phyloP scores from a whole-genome alignment of 2,888 invertebrate genomes.

The Cheilosia soror region DNA sequence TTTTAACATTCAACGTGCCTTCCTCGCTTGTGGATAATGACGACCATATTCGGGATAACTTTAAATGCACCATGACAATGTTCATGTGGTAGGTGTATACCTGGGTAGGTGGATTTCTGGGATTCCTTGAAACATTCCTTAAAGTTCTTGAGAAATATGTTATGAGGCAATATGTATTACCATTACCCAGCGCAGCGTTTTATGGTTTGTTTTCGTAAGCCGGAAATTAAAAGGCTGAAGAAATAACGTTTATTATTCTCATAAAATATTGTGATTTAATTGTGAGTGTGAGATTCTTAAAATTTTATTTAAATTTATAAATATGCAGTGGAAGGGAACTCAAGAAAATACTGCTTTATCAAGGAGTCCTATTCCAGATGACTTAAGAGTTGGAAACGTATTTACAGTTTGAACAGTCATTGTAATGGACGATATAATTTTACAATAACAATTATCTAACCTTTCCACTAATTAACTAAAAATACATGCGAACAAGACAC shows the following conservation, averaged over 20 bases:
- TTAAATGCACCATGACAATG: conserved; percentile 16
- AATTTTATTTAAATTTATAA: no score
- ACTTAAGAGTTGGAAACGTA: no score
- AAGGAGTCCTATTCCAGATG: no score
- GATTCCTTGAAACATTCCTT: conserved; percentile 19
- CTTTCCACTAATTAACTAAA: no score
- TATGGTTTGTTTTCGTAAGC: background rate
- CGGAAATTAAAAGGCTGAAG: background rate
- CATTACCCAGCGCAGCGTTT: background rate
- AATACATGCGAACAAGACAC: no score
- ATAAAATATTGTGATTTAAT: background rate
- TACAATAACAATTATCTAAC: no score
- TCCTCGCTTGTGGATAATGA: background rate
- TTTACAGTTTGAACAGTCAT: no score
- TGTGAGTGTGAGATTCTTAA: no score
- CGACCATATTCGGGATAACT: conserved; percentile 22
- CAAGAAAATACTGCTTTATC: no score
- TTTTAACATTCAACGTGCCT: background rate
- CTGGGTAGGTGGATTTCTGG: background rate
- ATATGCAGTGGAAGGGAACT: no score
- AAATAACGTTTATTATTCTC: background rate
- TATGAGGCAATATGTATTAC: background rate
- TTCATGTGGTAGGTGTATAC: background rate
- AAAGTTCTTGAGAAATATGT: background rate
- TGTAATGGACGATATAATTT: no score